phyloP scores from a whole-genome alignment of 2,113 vertebrate species.

The Bathybates hornii region DNA sequence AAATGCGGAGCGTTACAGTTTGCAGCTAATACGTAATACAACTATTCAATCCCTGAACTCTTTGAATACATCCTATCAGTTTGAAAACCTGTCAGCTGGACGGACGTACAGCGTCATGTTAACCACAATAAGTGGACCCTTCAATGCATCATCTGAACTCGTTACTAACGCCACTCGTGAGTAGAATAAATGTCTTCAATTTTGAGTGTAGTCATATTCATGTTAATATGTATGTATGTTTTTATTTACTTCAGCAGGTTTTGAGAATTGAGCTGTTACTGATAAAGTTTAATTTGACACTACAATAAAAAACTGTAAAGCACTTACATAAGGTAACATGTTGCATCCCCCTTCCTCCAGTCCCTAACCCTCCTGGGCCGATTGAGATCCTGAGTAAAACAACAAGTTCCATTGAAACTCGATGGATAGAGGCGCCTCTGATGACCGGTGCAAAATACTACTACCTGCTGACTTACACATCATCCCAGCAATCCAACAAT shows the following conservation, averaged over 20 bases:
- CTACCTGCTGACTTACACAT: slow-evolving; percentile 7
- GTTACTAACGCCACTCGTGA: slow-evolving; percentile 62
- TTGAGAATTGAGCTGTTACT: accelerated
- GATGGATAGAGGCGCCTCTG: slow-evolving; percentile 31
- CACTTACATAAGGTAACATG: neutral
- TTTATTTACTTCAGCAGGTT: neutral
- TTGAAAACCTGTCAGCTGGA: slow-evolving; percentile 38
- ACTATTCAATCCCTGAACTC: neutral
- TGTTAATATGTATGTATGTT: neutral
- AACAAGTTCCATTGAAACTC: slow-evolving; percentile 16
- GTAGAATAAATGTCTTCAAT: neutral
- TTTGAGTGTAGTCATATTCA: neutral
- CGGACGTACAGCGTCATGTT: slow-evolving; percentile 26
- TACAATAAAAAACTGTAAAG: neutral
- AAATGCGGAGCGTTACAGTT: slow-evolving; percentile 5
- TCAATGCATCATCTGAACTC: slow-evolving; percentile 6
- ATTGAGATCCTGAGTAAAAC: slow-evolving; percentile 16
- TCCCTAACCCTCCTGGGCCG: slow-evolving; percentile 53
- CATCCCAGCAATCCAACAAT: neutral
- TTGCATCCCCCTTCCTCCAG: neutral
- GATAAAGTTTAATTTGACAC: neutral
- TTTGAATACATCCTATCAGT: neutral
- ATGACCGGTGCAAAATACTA: neutral
- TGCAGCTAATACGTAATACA: neutral
- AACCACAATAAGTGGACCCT: slow-evolving; percentile 39